A percentile compares a stretch with the other conserved stretches of the same genome.
Conservation (phyloP, 2,797 vertebrate genomes). For the Erithacus rubecula region DNA sequence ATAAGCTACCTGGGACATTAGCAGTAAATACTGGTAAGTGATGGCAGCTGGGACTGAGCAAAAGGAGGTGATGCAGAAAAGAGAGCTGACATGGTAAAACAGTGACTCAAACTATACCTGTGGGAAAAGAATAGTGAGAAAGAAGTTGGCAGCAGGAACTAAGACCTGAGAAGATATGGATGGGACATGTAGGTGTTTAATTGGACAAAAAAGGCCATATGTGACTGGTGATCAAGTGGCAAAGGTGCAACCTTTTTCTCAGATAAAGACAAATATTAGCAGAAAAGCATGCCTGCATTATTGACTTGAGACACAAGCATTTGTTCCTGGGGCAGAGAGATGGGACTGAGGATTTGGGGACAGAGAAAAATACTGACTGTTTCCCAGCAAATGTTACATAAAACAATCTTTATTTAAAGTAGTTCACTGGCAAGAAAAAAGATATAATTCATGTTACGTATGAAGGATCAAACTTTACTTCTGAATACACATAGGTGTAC, state of each 20-base stretch:
- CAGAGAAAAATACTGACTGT: neutral
- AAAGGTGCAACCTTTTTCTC: neutral
- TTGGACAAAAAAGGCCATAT: neutral
- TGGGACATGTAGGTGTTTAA: neutral
- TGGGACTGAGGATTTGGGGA: neutral
- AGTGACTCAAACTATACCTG: neutral
- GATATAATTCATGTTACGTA: neutral
- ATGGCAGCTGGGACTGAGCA: neutral
- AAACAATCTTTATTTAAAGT: neutral
- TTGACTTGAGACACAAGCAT: neutral
- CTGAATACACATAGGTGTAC: neutral
- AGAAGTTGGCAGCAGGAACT: neutral
- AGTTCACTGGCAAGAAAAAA: neutral
- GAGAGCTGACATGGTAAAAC: neutral
- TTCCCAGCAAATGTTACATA: neutral
- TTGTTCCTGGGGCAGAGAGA: neutral
- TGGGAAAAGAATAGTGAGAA: neutral
- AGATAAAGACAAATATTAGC: neutral
- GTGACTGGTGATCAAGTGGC: neutral
- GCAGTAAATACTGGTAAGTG: neutral
- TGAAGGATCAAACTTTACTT: neutral
- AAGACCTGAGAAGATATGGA: neutral
- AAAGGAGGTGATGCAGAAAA: neutral
- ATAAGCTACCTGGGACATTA: neutral
- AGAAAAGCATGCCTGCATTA: neutral